These are phyloP conservation scores for Erebia palarica DNA, from an alignment of 2,888 invertebrate genomes.

Conservation along the genomic window DNA sequence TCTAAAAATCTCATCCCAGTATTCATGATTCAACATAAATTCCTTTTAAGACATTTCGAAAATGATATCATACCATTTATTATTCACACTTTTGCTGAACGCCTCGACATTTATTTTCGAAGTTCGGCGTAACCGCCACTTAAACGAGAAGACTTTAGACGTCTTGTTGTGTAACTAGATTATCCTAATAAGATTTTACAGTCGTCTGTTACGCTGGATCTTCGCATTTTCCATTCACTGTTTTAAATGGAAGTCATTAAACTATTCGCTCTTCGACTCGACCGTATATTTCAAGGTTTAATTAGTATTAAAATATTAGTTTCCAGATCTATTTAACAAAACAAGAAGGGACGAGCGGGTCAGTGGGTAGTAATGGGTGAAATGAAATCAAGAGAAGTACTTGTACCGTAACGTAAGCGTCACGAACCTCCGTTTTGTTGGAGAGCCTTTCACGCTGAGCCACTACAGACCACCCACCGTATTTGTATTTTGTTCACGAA, in stretches of 20 bases:
- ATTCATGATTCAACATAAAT: constrained; percentile 29
- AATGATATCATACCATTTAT: constrained; percentile 69
- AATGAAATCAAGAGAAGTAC: constrained; percentile 53
- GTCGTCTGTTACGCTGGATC: constrained; percentile 41
- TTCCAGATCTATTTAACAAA: constrained; percentile 30
- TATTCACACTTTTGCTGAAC: constrained; percentile 67
- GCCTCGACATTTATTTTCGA: constrained; percentile 67
- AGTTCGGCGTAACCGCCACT: constrained; percentile 67
- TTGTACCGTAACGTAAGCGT: constrained; percentile 54
- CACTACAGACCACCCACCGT: constrained; percentile 62
- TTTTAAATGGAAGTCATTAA: constrained; percentile 34
- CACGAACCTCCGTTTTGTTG: constrained; percentile 67
- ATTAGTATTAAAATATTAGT: constrained; percentile 40
- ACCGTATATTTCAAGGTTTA: constrained; percentile 26
- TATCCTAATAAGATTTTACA: constrained; percentile 52
- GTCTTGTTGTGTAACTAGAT: constrained; percentile 55
- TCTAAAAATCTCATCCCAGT: constrained; percentile 21
- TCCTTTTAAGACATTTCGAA: constrained; percentile 40
- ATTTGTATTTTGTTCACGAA: constrained; percentile 79
- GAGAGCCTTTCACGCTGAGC: constrained; percentile 62
- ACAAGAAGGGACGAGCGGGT: constrained; percentile 36
- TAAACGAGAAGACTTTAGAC: constrained; percentile 57
- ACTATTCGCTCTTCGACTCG: constrained; percentile 20
- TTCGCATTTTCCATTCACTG: constrained; percentile 34
- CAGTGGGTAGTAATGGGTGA: constrained; percentile 42